These are phyloP conservation scores for Zaprionus kolodkinae DNA, from an alignment of 1,140 invertebrate genomes.

Conservation along the genomic window DNA sequence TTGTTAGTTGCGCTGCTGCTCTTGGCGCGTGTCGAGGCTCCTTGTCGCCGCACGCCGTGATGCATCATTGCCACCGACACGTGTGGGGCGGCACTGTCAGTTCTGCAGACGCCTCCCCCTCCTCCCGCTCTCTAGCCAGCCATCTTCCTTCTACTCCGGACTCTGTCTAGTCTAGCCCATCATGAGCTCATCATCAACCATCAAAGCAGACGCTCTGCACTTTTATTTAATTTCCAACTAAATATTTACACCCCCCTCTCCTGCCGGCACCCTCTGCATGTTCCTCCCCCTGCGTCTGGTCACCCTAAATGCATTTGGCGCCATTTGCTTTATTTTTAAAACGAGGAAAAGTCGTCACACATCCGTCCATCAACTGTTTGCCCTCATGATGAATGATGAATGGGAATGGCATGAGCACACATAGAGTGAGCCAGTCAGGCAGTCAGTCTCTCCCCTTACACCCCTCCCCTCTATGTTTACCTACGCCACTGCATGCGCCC, in stretches of 20 bases:
- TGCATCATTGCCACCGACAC: slow-evolving; percentile 62
- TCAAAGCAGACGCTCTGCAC: slow-evolving; percentile 41
- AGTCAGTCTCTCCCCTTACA: too few relatives aligned
- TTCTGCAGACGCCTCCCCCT: not conserved
- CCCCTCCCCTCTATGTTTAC: not conserved
- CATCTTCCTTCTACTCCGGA: not conserved
- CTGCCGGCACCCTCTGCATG: not conserved
- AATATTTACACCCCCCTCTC: slow-evolving; percentile 47
- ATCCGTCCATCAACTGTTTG: slow-evolving; percentile 72
- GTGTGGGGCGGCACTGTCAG: slow-evolving; percentile 58
- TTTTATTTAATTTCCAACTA: slow-evolving; percentile 68
- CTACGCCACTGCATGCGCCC: not conserved
- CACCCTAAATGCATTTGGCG: slow-evolving; percentile 72
- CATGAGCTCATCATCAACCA: slow-evolving; percentile 13
- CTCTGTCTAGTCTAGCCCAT: not conserved
- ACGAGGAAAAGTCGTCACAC: slow-evolving; percentile 77
- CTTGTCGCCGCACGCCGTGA: slow-evolving; percentile 9
- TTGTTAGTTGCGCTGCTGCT: slow-evolving; percentile 10
- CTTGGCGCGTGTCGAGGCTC: slow-evolving; percentile 48
- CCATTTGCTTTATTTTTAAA: slow-evolving; percentile 72
- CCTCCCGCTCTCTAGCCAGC: not conserved
- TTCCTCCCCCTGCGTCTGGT: not conserved
- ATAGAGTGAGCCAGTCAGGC: too few relatives aligned
- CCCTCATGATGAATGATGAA: slow-evolving; percentile 64
- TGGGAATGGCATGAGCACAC: slow-evolving; percentile 44